These are phyloP conservation scores for Pheosia gnoma DNA, from an alignment of 2,888 invertebrate genomes.

Conservation along the genomic window DNA sequence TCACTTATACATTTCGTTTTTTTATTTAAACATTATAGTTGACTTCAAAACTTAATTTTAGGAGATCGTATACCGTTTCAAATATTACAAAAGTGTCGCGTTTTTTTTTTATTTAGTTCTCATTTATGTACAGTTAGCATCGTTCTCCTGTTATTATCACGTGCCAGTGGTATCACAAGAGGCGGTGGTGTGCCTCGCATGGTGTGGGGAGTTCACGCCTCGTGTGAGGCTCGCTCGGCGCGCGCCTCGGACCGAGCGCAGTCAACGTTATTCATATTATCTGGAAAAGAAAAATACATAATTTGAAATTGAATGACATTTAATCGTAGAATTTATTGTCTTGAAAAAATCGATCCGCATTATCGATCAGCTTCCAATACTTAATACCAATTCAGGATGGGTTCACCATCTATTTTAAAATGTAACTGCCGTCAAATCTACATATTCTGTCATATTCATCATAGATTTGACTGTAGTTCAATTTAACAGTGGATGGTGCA, in stretches of 20 bases:
- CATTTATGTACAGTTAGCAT: slow-evolving; percentile 80
- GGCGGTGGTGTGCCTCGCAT: slow-evolving; percentile 36
- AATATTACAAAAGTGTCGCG: slow-evolving; percentile 82
- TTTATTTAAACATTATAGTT: slow-evolving; percentile 78
- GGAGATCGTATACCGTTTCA: slow-evolving; percentile 85
- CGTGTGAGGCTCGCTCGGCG: slow-evolving; percentile 25
- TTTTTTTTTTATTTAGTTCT: slow-evolving; percentile 46
- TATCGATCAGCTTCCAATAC: too few species aligned
- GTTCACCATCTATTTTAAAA: too few species aligned
- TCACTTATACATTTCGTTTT: slow-evolving; percentile 71
- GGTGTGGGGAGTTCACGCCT: slow-evolving; percentile 22
- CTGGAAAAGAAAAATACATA: slow-evolving; percentile 56
- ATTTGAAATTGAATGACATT: slow-evolving; percentile 20
- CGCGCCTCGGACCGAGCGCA: slow-evolving; percentile 52
- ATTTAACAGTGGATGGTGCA: too few species aligned
- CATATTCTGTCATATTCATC: too few species aligned
- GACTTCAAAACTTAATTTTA: slow-evolving; percentile 83
- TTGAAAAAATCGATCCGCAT: too few species aligned
- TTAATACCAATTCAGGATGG: too few species aligned
- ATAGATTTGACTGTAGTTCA: too few species aligned
- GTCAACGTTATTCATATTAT: slow-evolving; percentile 71
- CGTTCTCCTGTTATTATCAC: slow-evolving; percentile 78
- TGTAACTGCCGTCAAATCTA: too few species aligned
- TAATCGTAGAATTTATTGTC: too few species aligned
- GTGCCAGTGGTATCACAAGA: slow-evolving; percentile 45